Evolutionary conservation across 2,888 invertebrate species (phyloP).

Genomic region (Leptothorax acervorum): DNA sequence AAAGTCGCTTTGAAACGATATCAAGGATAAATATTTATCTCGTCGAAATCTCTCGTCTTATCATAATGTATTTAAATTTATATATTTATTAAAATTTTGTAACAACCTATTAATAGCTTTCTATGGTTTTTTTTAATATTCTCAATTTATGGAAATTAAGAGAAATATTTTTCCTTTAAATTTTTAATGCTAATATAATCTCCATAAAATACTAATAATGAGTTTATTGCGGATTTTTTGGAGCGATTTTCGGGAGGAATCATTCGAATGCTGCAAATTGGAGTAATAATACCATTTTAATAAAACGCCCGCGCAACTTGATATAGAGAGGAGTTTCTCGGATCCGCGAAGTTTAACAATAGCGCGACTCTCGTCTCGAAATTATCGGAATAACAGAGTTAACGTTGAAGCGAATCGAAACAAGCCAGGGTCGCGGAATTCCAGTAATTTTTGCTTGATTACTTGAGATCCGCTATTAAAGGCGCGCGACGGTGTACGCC

Average conservation of each 20-base stretch:
- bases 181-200: background rate
- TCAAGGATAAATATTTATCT: background rate
- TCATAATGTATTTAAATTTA: background rate
- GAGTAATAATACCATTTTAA: background rate
- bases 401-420: slow-evolving; percentile 21
- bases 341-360: background rate
- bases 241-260: background rate
- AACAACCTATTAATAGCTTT: background rate
- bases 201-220: background rate
- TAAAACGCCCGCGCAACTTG: background rate
- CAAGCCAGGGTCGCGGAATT: slow-evolving; percentile 64
- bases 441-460: slow-evolving; percentile 69
- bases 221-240: background rate
- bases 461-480: slow-evolving; percentile 59
- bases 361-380: slow-evolving; percentile 6
- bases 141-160: background rate
- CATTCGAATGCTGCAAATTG: background rate
- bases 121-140: background rate
- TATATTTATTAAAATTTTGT: background rate
- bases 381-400: slow-evolving; percentile 3
- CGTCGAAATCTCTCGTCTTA: background rate
- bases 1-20: slow-evolving; percentile 8
- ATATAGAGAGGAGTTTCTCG: background rate
- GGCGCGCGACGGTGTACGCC: slow-evolving; percentile 42
- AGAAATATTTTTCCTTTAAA: background rate